A percentile compares a stretch with the other conserved stretches of the same genome.
These are phyloP conservation scores for Centropus bengalensis DNA, from an alignment of 2,113 vertebrate species.

Conservation along the genomic window DNA sequence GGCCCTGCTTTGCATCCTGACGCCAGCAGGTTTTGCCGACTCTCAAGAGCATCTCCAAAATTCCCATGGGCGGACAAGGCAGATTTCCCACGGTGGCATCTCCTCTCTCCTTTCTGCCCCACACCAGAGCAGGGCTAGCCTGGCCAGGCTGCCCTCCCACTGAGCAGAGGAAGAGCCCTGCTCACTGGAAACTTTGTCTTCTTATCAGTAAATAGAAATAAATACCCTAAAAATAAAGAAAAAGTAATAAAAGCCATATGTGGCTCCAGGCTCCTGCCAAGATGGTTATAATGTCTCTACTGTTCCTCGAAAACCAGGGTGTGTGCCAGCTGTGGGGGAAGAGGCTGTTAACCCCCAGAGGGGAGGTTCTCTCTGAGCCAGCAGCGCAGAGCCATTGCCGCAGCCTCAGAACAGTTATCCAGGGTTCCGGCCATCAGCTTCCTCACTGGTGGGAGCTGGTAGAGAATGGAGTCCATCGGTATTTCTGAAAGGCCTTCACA, in stretches of 20 bases:
- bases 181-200: background rate
- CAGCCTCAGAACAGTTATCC: background rate
- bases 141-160: background rate
- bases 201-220: slow-evolving; percentile 46
- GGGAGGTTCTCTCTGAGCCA: background rate
- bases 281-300: background rate
- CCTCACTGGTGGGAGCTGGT: background rate
- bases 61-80: background rate
- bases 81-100: background rate
- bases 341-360: slow-evolving; percentile 19
- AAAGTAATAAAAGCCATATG: slow-evolving; percentile 49
- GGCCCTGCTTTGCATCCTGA: background rate
- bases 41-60: background rate
- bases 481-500: background rate
- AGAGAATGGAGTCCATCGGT: background rate
- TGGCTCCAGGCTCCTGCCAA: slow-evolving; percentile 20
- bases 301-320: slow-evolving; percentile 54
- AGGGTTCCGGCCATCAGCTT: rapidly evolving
- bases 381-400: rapidly evolving
- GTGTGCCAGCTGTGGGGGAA: background rate
- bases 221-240: background rate
- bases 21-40: background rate
- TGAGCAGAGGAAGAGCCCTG: background rate
- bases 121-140: rapidly evolving
- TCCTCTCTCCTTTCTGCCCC: background rate